These are phyloP conservation scores for Sphenodon punctatus DNA, from an alignment of 2,797 vertebrate genomes.

Conservation along the genomic window DNA sequence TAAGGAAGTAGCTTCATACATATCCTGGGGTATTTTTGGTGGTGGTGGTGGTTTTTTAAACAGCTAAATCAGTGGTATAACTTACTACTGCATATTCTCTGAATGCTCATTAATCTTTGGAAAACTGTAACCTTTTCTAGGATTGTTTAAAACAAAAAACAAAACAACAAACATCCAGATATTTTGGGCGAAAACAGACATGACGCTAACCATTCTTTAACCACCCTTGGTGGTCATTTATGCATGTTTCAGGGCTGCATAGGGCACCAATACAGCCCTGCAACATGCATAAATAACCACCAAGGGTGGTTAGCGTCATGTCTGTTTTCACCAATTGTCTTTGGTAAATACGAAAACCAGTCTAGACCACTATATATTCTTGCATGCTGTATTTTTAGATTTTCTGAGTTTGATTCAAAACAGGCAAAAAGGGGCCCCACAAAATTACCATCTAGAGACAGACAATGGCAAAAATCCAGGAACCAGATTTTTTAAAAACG, in stretches of 20 bases:
- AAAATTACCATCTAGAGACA: constrained; percentile 71
- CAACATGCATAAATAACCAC: too few relatives aligned
- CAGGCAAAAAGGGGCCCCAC: constrained; percentile 69
- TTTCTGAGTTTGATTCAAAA: constrained; percentile 76
- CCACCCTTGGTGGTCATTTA: too few relatives aligned
- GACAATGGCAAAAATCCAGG: constrained; percentile 74
- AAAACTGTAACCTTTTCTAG: constrained; percentile 37
- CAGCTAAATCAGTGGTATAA: constrained; percentile 16
- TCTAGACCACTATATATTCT: constrained; percentile 58
- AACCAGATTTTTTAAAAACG: too few relatives aligned
- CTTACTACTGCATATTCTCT: constrained; percentile 13
- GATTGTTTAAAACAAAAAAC: too few relatives aligned
- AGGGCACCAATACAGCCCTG: too few relatives aligned
- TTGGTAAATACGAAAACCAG: constrained; percentile 50
- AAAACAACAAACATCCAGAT: too few relatives aligned
- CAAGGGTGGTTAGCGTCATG: too few relatives aligned
- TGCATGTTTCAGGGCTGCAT: too few relatives aligned
- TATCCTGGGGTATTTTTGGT: too few relatives aligned
- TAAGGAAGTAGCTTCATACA: neutral
- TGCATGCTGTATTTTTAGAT: constrained; percentile 65
- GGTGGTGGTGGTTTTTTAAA: constrained; percentile 4
- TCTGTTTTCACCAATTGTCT: too few relatives aligned
- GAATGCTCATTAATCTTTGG: constrained; percentile 34
- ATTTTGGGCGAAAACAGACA: too few relatives aligned
- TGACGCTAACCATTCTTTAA: too few relatives aligned